Evolutionary conservation across 2,113 vertebrate genomes (phyloP).

Genomic region (Rhynchomys soricoides): DNA sequence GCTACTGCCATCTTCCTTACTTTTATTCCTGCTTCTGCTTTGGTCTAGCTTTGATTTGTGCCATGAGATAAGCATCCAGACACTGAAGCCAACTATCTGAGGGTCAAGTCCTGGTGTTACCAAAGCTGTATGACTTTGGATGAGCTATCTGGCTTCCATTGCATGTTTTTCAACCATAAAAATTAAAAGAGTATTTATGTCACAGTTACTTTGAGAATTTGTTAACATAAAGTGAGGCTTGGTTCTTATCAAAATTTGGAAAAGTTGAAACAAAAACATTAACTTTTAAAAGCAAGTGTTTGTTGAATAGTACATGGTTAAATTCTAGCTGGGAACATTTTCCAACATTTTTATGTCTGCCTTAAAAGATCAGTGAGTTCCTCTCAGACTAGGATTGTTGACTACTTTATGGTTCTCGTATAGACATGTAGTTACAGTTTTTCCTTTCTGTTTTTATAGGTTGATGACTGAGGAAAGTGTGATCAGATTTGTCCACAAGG

Average conservation of each 20-base stretch:
- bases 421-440: not conserved
- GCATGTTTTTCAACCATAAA: not conserved
- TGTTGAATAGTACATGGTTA: not conserved
- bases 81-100: not conserved
- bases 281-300: not conserved
- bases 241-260: conserved; percentile 2
- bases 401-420: not conserved
- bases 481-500: conserved; percentile 97
- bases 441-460: conserved; percentile 81
- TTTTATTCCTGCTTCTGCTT: not conserved
- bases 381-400: not conserved
- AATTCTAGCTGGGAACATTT: conserved; percentile 24
- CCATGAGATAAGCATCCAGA: not conserved
- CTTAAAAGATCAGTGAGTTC: conserved; percentile 17
- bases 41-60: not conserved
- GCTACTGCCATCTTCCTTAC: not conserved
- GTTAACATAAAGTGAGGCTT: not conserved
- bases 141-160: not conserved
- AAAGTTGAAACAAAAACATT: conserved; percentile 12
- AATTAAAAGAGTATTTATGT: not conserved
- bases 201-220: not conserved
- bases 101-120: conserved; percentile 7
- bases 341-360: conserved; percentile 20
- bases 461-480: conserved; percentile 92
- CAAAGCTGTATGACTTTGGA: not conserved